Percentiles rank a stretch among this genome's conserved stretches.
Evolutionary conservation across 2,888 invertebrate genomes (phyloP).

Genomic region (Odontothrips loti): DNA sequence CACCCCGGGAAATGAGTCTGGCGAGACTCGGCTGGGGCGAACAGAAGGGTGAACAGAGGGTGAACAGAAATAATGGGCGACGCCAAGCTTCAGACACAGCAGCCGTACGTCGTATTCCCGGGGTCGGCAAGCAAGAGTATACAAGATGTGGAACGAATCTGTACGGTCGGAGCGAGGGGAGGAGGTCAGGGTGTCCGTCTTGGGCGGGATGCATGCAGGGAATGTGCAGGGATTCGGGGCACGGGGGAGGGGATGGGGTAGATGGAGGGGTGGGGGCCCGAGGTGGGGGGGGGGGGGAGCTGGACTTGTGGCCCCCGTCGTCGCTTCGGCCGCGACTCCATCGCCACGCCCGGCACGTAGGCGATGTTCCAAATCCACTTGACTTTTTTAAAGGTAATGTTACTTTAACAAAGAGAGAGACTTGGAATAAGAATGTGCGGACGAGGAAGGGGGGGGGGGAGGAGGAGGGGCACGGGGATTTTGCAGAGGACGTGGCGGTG

Average conservation of each 20-base stretch:
- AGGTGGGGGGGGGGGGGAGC: neutral
- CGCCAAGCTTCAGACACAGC: no score
- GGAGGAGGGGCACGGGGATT: neutral
- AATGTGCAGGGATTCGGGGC: no score
- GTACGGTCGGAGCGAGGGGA: neutral
- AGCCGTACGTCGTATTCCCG: no score
- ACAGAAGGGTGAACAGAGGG: no score
- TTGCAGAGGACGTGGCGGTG: neutral
- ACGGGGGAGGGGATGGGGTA: neutral
- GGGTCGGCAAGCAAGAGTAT: no score
- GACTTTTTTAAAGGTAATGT: constrained; percentile 16
- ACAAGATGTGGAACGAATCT: no score
- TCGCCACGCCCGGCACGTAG: neutral
- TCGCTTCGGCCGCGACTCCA: neutral
- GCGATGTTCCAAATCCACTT: constrained; percentile 1
- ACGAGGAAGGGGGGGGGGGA: neutral
- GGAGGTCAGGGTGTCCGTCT: neutral
- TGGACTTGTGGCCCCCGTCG: neutral
- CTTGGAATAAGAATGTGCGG: neutral
- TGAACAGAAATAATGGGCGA: no score
- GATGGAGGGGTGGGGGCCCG: neutral
- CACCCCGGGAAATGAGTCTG: no score
- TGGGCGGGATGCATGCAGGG: no score
- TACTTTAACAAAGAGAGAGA: constrained; percentile 16
- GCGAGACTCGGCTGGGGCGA: no score